Percentiles rank a stretch among this genome's conserved stretches.
Evolutionary conservation across 30 jellyfish, hydroid and myxozoan genomes (phyloP).

Genomic region (Clytia hemisphaerica): DNA sequence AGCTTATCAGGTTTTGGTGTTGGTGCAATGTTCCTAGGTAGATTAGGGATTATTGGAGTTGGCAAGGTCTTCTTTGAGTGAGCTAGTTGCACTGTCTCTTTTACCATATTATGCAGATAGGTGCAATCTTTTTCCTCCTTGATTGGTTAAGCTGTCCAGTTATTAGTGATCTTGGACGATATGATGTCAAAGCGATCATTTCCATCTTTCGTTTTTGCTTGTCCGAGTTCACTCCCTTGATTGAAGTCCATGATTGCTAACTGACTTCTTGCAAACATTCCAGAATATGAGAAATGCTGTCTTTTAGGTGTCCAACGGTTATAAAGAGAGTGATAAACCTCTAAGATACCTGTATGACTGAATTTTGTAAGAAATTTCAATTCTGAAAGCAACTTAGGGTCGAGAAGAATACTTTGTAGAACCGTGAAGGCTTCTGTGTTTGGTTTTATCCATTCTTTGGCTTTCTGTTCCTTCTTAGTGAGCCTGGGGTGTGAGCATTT

Average conservation of each 20-base stretch:
- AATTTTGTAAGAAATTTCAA: constrained; percentile 18
- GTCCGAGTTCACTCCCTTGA: constrained; percentile 12
- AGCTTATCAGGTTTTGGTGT: too few relatives aligned
- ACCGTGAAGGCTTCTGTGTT: constrained; percentile 22
- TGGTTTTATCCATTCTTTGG: constrained; percentile 24
- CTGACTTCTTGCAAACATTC: constrained; percentile 45
- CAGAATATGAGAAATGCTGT: constrained; percentile 24
- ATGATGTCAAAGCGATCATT: not conserved
- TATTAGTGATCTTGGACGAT: constrained; percentile 6
- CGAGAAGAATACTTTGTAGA: constrained; percentile 17
- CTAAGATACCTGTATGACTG: constrained; percentile 39
- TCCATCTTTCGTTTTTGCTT: constrained; percentile 25
- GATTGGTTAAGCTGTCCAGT: constrained; percentile 27
- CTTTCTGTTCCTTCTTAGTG: constrained; percentile 2
- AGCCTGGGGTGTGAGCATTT: constrained; percentile 17
- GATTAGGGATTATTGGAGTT: too few relatives aligned
- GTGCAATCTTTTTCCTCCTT: too few relatives aligned
- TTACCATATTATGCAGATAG: too few relatives aligned
- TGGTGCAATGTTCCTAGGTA: too few relatives aligned
- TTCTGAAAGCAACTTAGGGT: constrained; percentile 8
- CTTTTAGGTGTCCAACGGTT: constrained; percentile 25
- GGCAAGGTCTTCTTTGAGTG: too few relatives aligned
- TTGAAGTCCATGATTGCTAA: constrained; percentile 24
- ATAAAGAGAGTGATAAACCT: constrained; percentile 35
- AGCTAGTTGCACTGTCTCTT: too few relatives aligned